phyloP scores from a whole-genome alignment of 2,113 vertebrate species.

The Pituophis catenifer region DNA sequence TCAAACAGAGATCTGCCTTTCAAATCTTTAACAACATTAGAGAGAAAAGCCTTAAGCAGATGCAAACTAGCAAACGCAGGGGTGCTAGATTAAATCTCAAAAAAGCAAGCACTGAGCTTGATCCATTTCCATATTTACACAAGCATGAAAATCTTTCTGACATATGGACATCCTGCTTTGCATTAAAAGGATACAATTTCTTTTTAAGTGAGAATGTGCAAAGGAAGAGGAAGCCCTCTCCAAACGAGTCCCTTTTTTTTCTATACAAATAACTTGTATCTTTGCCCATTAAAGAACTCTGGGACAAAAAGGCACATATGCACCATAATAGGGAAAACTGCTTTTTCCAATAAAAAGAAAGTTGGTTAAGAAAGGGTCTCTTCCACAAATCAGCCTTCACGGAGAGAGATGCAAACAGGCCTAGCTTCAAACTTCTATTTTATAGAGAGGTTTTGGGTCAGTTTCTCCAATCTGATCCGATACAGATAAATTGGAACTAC shows the following conservation, averaged over 20 bases:
- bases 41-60: not conserved
- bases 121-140: not conserved
- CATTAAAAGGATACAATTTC: not conserved
- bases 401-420: not conserved
- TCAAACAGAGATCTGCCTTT: not conserved
- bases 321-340: not conserved
- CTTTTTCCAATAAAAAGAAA: not conserved
- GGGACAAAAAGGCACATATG: not conserved
- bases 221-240: not conserved
- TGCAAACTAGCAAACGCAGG: not conserved
- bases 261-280: not conserved
- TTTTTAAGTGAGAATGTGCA: not conserved
- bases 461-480: not conserved
- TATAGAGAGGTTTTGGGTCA: not conserved
- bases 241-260: not conserved
- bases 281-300: not conserved
- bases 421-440: not conserved
- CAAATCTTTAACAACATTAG: not conserved
- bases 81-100: not conserved
- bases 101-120: not conserved
- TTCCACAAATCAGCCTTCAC: not conserved
- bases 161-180: not conserved
- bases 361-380: not conserved
- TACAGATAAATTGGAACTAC: not conserved
- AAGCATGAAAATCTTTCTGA: not conserved